A percentile compares a stretch with the other conserved stretches of the same genome.
phyloP scores from a whole-genome alignment of 2,113 vertebrate genomes.

The Chroicocephalus ridibundus region DNA sequence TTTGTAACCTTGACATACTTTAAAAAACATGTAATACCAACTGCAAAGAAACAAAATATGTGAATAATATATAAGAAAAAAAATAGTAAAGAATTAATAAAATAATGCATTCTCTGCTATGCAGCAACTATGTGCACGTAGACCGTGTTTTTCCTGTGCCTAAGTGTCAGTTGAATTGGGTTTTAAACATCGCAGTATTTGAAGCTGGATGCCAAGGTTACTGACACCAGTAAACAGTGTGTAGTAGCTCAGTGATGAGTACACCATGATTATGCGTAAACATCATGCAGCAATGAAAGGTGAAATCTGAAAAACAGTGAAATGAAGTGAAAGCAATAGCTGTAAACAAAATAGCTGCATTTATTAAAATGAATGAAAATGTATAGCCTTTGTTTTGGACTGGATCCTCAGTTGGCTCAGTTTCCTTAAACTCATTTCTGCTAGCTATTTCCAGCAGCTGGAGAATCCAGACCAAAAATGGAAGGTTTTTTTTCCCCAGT shows the following conservation, averaged over 20 bases:
- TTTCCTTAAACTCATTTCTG: background rate
- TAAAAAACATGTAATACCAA: background rate
- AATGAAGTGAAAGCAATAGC: background rate
- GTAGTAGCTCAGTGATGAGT: background rate
- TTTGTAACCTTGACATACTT: background rate
- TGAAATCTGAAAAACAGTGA: conserved; percentile 12
- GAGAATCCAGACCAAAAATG: background rate
- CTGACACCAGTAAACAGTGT: background rate
- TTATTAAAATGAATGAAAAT: background rate
- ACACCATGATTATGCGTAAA: background rate
- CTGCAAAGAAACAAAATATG: background rate
- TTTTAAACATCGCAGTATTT: background rate
- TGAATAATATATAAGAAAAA: background rate
- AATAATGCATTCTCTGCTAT: background rate
- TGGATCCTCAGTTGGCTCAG: background rate
- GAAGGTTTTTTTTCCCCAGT: background rate
- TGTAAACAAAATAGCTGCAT: background rate
- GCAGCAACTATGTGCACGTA: background rate
- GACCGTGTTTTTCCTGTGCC: background rate
- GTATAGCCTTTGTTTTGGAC: background rate
- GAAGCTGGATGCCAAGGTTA: conserved; percentile 26
- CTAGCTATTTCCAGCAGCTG: background rate
- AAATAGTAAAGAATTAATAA: background rate
- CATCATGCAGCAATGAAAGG: background rate
- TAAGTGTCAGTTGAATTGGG: background rate